Base-by-base conservation (phyloP, 2,888 invertebrate species). In the Adelphocoris suturalis region DNA sequence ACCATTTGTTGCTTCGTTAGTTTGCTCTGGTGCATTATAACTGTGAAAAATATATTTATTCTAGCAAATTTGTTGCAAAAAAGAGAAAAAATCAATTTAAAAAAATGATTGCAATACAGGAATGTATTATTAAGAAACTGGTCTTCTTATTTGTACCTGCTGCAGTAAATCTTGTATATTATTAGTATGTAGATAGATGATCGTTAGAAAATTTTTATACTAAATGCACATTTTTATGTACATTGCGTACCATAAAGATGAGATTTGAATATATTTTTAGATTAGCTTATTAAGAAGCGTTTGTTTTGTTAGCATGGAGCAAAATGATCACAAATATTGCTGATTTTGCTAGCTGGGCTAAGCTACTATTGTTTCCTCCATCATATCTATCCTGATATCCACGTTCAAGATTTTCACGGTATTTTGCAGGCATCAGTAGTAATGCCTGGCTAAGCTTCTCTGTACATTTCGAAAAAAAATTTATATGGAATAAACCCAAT, bases 71-170 rank as follows among this genome's bases (percentile, higher is more conserved):
- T 61, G 19, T 61, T 52, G 52, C 52, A 52, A 52, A 52, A 52
- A 52, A 52, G 16, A 52, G 37, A 37, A 37, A 61, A 61, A 16
- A 61, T 19, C 16, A 19, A 52, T 61, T 19, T 61, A 61, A 19
- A 61, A 9, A 61, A 4, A 61, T 61, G 19, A 61, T 61, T 19
- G 61, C 61, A 61, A 61, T 61, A 61, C 61, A 61, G 61, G 19
- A 61, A 61, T 61, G 61, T 19, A 61, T 61, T 61, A 19, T 19
- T 19, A n/a, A 61, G 16, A 61, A 61, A 61, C 61, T 61, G 61
- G 61, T 61, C 61, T 61, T 61, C 61, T 61, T 61, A 61, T 61
- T 19, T 61, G 61, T 61, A 61, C 61, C 61, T 61, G 61, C 61
- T n/a, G 19, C 61, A 61, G 61, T 19, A 19, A 61, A 61, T 9